Evolutionary conservation across 1,140 invertebrate species (phyloP).

Genomic region (Epicauta chinensis): DNA sequence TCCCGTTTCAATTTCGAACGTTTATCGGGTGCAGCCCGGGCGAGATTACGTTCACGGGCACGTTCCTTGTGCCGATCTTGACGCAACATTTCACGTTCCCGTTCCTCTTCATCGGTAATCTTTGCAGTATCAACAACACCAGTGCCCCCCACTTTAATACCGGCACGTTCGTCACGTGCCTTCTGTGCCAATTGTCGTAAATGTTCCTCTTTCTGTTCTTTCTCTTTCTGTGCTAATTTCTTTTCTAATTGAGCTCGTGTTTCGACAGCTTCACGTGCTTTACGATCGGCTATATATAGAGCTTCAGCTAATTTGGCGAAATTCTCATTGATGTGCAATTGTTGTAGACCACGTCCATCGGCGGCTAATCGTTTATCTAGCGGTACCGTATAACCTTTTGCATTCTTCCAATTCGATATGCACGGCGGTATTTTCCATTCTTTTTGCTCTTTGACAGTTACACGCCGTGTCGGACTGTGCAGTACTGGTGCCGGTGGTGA

Average conservation of each 20-base stretch:
- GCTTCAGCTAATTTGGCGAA: constrained; percentile 98
- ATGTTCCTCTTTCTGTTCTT: constrained; percentile 97
- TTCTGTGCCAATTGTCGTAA: constrained; percentile 88
- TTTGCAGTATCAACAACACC: constrained; percentile 36
- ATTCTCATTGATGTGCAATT: constrained; percentile 98
- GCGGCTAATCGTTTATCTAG: constrained; percentile 97
- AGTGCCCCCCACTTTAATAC: constrained; percentile 52
- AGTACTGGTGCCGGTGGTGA: constrained; percentile 94
- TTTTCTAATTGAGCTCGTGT: constrained; percentile 93
- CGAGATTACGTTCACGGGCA: constrained; percentile 86
- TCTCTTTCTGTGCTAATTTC: constrained; percentile 95
- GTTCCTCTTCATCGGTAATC: constrained; percentile 58
- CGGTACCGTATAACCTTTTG: constrained; percentile 98
- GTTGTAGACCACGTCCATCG: constrained; percentile 94
- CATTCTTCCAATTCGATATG: constrained; percentile 99
- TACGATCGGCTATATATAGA: constrained; percentile 95
- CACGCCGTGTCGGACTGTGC: constrained; percentile 95
- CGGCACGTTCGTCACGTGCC: constrained; percentile 91
- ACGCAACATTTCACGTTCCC: constrained; percentile 84
- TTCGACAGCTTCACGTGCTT: constrained; percentile 94
- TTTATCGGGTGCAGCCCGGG: constrained; percentile 91
- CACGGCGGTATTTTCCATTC: constrained; percentile 99
- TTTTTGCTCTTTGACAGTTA: constrained; percentile 97
- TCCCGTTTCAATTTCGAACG: constrained; percentile 84
- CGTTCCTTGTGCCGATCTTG: constrained; percentile 87